phyloP scores from a whole-genome alignment of 2,797 vertebrate species.

The Pseudotriccus pelzelni region DNA sequence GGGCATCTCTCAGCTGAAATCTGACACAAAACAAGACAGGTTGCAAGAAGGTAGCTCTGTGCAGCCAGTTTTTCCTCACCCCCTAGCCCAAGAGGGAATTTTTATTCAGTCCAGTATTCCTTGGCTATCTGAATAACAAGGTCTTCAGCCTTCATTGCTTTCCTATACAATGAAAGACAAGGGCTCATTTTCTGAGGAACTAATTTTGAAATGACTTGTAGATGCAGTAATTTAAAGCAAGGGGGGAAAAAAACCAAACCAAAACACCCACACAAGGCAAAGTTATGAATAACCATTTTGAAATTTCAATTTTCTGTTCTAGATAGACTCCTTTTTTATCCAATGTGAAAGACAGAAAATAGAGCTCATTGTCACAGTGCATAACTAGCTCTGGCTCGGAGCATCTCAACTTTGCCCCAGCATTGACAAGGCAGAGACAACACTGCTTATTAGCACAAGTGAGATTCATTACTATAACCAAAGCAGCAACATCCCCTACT shows the following conservation, averaged over 20 bases:
- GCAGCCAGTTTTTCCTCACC: neutral
- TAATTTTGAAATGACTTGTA: neutral
- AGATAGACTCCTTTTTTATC: neutral
- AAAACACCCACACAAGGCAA: neutral
- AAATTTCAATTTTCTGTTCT: neutral
- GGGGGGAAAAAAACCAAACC: too few relatives aligned
- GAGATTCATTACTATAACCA: slow-evolving; percentile 25
- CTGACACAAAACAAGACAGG: neutral
- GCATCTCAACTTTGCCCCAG: neutral
- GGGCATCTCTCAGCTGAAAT: neutral
- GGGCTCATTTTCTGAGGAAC: neutral
- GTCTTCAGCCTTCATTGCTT: neutral
- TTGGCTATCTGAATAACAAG: neutral
- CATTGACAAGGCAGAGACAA: neutral
- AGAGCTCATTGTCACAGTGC: neutral
- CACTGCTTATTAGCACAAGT: neutral
- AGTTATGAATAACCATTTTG: neutral
- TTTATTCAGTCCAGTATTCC: neutral
- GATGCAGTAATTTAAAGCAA: neutral
- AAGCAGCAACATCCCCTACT: neutral
- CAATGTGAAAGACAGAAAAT: neutral
- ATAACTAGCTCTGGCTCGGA: neutral
- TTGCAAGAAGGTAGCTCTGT: neutral
- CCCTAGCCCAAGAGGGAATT: neutral
- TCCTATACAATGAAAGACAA: neutral